Conservation (phyloP, 2,888 invertebrate genomes). For the Gandaritis pyraliata region DNA sequence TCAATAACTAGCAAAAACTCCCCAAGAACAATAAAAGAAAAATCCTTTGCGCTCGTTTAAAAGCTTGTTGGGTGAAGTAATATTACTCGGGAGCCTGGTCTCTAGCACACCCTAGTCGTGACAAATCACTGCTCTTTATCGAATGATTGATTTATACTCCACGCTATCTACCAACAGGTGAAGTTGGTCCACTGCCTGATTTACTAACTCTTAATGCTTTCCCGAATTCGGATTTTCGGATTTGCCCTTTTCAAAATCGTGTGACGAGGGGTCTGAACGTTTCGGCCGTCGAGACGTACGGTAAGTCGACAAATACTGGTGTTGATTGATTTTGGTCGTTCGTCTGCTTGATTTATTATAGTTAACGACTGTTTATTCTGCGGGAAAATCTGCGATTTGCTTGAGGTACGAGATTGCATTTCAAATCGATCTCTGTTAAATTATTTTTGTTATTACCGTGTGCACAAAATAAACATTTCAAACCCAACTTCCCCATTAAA, state of each 20-base stretch:
- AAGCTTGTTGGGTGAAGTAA: constrained; percentile 41
- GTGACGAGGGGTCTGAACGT: constrained; percentile 62
- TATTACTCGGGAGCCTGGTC: constrained; percentile 50
- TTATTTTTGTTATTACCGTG: not conserved
- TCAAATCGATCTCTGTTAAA: constrained; percentile 1
- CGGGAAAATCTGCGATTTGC: constrained; percentile 11
- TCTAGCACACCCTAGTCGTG: constrained; percentile 46
- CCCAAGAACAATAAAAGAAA: constrained; percentile 35
- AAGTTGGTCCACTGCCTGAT: constrained; percentile 66
- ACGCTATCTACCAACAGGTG: constrained; percentile 69
- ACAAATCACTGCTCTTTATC: constrained; percentile 75
- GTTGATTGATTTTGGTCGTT: constrained; percentile 66
- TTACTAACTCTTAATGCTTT: constrained; percentile 63
- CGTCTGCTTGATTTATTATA: constrained; percentile 53
- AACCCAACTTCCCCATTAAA: constrained; percentile 37
- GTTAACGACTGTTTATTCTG: constrained; percentile 44
- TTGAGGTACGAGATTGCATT: not conserved
- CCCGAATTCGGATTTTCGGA: constrained; percentile 37
- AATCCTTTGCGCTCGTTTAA: constrained; percentile 34
- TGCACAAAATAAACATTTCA: constrained; percentile 12
- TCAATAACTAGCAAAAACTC: constrained; percentile 8
- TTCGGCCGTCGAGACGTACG: constrained; percentile 59
- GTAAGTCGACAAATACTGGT: constrained; percentile 49
- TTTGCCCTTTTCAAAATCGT: constrained; percentile 76
- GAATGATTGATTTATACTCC: constrained; percentile 80